Evolutionary conservation across 53 echinoderm and acorn worm genomes (phyloP).

Genomic region (Astropecten irregularis): DNA sequence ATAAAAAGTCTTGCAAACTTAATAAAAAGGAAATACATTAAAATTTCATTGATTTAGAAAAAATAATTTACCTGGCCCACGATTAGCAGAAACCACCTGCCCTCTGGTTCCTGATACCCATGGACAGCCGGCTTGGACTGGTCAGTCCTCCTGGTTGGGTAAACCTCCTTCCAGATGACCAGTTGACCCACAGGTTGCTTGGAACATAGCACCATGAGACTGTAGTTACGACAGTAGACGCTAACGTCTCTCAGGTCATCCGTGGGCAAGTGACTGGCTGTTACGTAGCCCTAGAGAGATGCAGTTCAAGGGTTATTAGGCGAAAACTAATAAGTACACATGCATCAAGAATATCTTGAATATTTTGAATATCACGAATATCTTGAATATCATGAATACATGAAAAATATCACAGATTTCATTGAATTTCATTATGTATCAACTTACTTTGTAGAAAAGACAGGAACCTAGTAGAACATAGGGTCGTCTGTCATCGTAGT

Average conservation of each 20-base stretch:
- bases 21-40: no score
- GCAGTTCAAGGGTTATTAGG: no score
- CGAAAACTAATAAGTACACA: background rate
- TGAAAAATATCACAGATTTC: no score
- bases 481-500: slow-evolving; percentile 96
- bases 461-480: slow-evolving; percentile 90
- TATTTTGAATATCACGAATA: no score
- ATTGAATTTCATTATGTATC: no score
- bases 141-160: slow-evolving; percentile 70
- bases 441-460: slow-evolving; percentile 88
- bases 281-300: slow-evolving; percentile 69
- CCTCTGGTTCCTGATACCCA: slow-evolving; percentile 78
- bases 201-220: slow-evolving; percentile 81
- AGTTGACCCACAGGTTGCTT: slow-evolving; percentile 89
- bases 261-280: slow-evolving; percentile 89
- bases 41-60: no score
- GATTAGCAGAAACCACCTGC: slow-evolving; percentile 87
- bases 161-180: slow-evolving; percentile 95
- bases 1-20: no score
- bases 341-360: background rate
- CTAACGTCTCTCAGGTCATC: slow-evolving; percentile 79
- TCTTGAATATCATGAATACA: no score
- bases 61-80: slow-evolving; percentile 93
- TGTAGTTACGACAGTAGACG: slow-evolving; percentile 89
- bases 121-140: slow-evolving; percentile 36